Base-by-base conservation (phyloP, 1,140 invertebrate species). In the Ceratitis capitata region DNA sequence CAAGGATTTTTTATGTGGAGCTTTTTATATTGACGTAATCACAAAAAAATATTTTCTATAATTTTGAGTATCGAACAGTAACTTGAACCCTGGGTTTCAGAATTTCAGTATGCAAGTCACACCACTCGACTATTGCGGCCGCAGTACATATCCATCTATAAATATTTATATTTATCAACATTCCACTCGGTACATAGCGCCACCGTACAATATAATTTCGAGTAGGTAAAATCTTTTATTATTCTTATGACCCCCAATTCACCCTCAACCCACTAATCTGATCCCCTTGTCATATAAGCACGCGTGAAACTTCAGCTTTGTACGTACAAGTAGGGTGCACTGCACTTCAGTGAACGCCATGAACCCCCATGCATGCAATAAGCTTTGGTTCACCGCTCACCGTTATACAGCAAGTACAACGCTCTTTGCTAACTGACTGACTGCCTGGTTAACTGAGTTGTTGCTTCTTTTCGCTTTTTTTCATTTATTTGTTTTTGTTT, bases 311-410 rank as follows among this genome's bases (percentile, higher is more conserved):
- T n/a, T 16, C 69, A 45, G n/a, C n/a, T n/a, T n/a, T n/a, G n/a
- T n/a, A 78, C 45, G 39, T 56, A 56, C n/a, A n/a, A n/a, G n/a
- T 45, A 78, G 69, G 69, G 69, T 78, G 69, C 69, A 78, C 42
- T 78, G 69, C 69, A 78, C 69, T 78, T 78, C 39, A 78, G 45
- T 45, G 39, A 16, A 78, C 69, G 32, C 69, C 69, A 78, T n/a
- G n/a, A 78, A 78, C 69, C 69, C 35, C n/a, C n/a, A n/a, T n/a
- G n/a, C n/a, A 78, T 78, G 42, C 69, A 78, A 78, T 78, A 23
- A 23, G 69, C 69, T 12, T 26, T 45, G 69, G 69, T 78, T 78
- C 69, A 78, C 69, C 69, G 69, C 69, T 78, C 39, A 45, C n/a
- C 19, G 39, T 32, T 78, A 32, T 61, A 10, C n/a, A n/a, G n/a